Conservation (phyloP, 2,888 invertebrate genomes). For the Prosapia bicincta region DNA sequence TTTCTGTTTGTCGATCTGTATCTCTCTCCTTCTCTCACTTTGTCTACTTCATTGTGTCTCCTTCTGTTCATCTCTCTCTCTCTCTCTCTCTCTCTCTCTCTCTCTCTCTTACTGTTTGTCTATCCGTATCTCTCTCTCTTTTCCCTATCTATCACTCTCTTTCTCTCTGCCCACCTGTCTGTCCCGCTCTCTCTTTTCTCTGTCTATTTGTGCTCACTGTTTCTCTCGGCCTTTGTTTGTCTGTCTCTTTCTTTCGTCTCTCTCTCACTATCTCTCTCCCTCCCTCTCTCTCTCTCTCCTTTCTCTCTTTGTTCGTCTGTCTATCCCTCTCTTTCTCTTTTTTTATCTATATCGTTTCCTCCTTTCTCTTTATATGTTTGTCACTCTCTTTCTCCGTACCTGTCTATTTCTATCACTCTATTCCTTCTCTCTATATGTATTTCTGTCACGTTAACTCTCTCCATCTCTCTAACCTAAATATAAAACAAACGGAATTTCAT, state of each 20-base stretch:
- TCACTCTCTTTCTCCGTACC: too few species aligned
- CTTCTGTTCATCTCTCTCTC: slow-evolving; percentile 12
- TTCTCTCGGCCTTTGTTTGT: neutral
- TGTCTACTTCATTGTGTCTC: neutral
- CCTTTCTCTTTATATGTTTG: too few species aligned
- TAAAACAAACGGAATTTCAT: too few species aligned
- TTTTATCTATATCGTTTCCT: too few species aligned
- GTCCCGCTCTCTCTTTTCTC: neutral
- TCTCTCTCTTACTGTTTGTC: slow-evolving; percentile 1
- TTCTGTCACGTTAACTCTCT: too few species aligned
- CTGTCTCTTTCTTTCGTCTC: slow-evolving; percentile 3
- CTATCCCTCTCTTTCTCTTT: too few species aligned
- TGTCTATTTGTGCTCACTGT: neutral
- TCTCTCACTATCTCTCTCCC: slow-evolving; percentile 7
- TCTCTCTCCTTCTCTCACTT: slow-evolving; percentile 8
- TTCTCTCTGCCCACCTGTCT: slow-evolving; percentile 3
- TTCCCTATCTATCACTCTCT: neutral
- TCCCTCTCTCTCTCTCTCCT: slow-evolving; percentile 12
- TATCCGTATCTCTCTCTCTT: neutral
- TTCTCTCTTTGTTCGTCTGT: too few species aligned
- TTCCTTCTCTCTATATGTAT: too few species aligned
- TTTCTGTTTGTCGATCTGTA: neutral
- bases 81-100: slow-evolving; percentile 4
- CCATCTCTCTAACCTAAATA: too few species aligned
- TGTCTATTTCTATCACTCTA: too few species aligned